phyloP scores from a whole-genome alignment of 2,113 vertebrate species.

The Jaculus jaculus region DNA sequence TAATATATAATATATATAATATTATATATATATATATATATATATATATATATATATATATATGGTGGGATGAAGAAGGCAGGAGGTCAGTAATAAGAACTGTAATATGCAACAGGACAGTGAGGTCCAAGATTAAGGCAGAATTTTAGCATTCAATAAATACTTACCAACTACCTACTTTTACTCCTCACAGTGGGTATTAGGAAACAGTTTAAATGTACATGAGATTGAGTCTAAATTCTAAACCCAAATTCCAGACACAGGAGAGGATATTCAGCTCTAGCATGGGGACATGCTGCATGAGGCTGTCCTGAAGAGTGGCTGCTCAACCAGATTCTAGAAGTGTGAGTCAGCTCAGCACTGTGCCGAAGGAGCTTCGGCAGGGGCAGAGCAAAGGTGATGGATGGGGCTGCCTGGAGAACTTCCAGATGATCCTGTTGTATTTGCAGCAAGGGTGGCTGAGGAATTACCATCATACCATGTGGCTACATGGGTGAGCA shows the following conservation, averaged over 20 bases:
- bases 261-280: not conserved
- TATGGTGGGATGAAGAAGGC: not conserved
- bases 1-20: no score
- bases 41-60: no score
- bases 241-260: constrained; percentile 11
- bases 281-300: not conserved
- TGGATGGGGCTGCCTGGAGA: not conserved
- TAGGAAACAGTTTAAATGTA: not conserved
- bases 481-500: not conserved
- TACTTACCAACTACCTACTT: not conserved
- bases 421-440: not conserved
- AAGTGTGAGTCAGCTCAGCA: not conserved
- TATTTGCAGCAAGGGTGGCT: not conserved
- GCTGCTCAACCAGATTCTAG: not conserved
- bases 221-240: not conserved
- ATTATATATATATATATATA: no score
- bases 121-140: not conserved
- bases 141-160: constrained; percentile 4
- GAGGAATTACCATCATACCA: not conserved
- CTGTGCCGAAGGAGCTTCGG: not conserved
- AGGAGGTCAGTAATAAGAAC: not conserved
- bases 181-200: not conserved
- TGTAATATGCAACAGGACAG: not conserved
- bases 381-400: not conserved
- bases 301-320: not conserved